Percentiles rank a stretch among this genome's conserved stretches.
phyloP scores from a whole-genome alignment of 2,888 invertebrate genomes.

The Muscina levida region DNA sequence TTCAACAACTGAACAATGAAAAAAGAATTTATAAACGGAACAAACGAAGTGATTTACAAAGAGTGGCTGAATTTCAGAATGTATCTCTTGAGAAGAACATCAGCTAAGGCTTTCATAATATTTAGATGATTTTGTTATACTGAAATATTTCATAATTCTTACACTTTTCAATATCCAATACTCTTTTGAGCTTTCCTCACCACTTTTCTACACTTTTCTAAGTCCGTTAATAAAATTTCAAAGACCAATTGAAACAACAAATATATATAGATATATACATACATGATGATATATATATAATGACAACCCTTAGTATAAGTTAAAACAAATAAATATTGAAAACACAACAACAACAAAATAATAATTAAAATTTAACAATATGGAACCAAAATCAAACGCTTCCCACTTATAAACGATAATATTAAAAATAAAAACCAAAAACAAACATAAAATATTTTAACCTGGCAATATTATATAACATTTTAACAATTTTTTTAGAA shows the following conservation, averaged over 20 bases:
- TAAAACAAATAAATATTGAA: constrained; percentile 36
- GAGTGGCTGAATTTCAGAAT: neutral
- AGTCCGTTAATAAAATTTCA: constrained; percentile 49
- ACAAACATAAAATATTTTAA: constrained; percentile 54
- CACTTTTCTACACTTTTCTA: constrained; percentile 17
- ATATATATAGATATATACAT: neutral
- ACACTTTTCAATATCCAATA: too few species aligned
- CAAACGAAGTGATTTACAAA: neutral
- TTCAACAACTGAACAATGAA: constrained; percentile 46
- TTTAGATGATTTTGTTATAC: too few species aligned
- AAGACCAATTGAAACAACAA: constrained; percentile 59
- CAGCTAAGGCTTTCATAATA: too few species aligned
- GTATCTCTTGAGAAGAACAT: too few species aligned
- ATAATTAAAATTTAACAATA: constrained; percentile 71
- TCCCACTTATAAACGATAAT: constrained; percentile 78
- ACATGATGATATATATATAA: constrained; percentile 26
- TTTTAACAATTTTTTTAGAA: constrained; percentile 64
- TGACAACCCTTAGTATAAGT: constrained; percentile 47
- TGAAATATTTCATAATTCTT: too few species aligned
- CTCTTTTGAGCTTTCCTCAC: neutral
- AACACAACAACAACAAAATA: constrained; percentile 53
- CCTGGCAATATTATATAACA: constrained; percentile 65
- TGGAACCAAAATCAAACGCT: constrained; percentile 79
- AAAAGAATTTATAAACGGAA: constrained; percentile 34
- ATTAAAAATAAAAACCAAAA: constrained; percentile 57